Conservation (phyloP, 1,140 invertebrate species). For the Drosophila lacertosa region DNA sequence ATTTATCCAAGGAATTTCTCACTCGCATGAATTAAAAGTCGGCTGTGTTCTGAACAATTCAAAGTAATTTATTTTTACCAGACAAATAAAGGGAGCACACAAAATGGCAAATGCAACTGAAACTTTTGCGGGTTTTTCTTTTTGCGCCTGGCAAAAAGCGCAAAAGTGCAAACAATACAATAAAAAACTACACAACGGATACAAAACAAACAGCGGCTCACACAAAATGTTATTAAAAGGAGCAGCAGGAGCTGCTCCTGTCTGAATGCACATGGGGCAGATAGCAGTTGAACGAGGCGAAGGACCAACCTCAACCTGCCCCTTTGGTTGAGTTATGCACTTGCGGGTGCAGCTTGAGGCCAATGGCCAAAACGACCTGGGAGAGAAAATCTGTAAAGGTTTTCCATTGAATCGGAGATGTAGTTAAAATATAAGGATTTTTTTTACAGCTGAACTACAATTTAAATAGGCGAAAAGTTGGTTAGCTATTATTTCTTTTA, state of each 20-base stretch:
- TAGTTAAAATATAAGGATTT: background rate
- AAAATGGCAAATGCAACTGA: constrained; percentile 41
- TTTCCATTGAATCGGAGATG: constrained; percentile 8
- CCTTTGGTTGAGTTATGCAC: constrained; percentile 2
- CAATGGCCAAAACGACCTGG: constrained; percentile 10
- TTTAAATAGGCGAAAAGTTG: too few species aligned
- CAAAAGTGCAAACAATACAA: constrained; percentile 60
- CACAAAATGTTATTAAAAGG: constrained; percentile 47
- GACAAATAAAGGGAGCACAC: constrained; percentile 14
- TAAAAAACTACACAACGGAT: too few species aligned
- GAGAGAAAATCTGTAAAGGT: constrained; percentile 5
- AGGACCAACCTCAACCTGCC: too few species aligned
- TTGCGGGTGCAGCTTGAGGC: constrained; percentile 17
- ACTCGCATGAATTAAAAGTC: constrained; percentile 62
- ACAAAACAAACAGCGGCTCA: constrained; percentile 47
- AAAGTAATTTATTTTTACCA: constrained; percentile 58
- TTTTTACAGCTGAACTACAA: background rate
- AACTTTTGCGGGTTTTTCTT: constrained; percentile 42
- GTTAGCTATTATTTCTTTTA: too few species aligned
- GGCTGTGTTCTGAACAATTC: constrained; percentile 45
- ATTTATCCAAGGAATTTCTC: constrained; percentile 53
- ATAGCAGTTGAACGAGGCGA: background rate
- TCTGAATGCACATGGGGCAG: constrained; percentile 16
- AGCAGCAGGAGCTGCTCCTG: constrained; percentile 35
- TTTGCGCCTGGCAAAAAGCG: constrained; percentile 29